phyloP scores from a whole-genome alignment of 2,888 invertebrate species.

The Hedya salicella region DNA sequence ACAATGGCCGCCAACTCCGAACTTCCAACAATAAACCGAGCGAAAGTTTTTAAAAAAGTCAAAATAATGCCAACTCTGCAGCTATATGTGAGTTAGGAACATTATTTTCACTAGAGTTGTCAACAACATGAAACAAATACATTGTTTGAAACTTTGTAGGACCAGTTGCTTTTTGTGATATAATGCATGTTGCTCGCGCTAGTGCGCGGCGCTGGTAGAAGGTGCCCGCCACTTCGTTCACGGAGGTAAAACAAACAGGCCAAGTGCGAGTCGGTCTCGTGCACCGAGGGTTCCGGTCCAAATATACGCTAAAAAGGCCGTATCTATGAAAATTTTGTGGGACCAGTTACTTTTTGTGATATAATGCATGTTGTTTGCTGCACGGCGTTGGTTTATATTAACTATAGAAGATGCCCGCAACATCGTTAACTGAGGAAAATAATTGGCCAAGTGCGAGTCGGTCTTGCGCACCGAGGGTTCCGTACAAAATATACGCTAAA shows the following conservation, averaged over 20 bases:
- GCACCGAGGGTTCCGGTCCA: no score
- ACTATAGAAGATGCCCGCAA: no score
- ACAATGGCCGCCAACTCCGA: conserved; percentile 45
- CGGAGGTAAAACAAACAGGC: no score
- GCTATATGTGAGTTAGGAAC: conserved; percentile 38
- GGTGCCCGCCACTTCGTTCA: no score
- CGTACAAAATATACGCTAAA: no score
- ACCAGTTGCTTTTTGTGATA: conserved; percentile 21
- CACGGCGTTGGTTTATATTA: no score
- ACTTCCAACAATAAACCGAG: conserved; percentile 51
- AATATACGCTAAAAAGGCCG: no score
- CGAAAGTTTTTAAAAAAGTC: conserved; percentile 54
- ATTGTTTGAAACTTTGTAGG: conserved; percentile 27
- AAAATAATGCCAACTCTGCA: conserved; percentile 44
- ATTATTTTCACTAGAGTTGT: conserved; percentile 39
- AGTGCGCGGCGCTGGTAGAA: no score
- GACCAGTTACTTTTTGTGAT: conserved; percentile 18
- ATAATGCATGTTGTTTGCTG: background rate
- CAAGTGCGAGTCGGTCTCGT: no score
- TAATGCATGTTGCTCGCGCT: background rate
- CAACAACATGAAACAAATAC: conserved; percentile 39
- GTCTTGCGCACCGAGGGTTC: no score
- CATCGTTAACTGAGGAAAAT: no score
- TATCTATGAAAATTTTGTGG: conserved; percentile 16
- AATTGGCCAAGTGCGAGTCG: no score